phyloP scores from a whole-genome alignment of 2,113 vertebrate genomes.

The Ictidomys tridecemlineatus region DNA sequence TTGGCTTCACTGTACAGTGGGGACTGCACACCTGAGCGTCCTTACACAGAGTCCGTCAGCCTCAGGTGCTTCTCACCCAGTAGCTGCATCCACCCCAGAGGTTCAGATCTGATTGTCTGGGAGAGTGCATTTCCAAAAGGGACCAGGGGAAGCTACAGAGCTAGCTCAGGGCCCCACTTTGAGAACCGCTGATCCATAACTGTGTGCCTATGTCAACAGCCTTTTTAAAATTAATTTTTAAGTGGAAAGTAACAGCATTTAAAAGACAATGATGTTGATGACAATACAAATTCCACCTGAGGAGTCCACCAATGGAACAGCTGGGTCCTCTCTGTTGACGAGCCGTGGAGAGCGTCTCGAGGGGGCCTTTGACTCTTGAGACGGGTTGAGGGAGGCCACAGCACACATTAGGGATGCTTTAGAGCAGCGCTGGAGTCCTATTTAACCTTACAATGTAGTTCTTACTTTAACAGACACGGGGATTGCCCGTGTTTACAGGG shows the following conservation, averaged over 20 bases:
- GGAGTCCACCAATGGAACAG: not conserved
- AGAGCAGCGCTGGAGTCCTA: not conserved
- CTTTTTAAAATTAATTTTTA: not conserved
- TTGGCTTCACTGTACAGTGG: not conserved
- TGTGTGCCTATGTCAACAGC: not conserved
- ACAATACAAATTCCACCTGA: not conserved
- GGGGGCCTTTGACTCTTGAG: not conserved
- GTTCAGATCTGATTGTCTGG: not conserved
- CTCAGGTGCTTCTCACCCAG: not conserved
- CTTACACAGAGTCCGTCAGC: not conserved
- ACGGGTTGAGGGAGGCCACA: not conserved
- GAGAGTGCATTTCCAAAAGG: not conserved
- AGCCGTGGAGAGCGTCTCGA: not conserved
- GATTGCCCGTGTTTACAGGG: not conserved
- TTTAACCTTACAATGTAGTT: not conserved
- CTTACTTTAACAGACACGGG: not conserved
- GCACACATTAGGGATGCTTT: rapidly evolving
- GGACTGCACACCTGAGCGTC: not conserved
- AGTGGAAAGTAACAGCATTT: not conserved
- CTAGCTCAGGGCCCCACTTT: not conserved
- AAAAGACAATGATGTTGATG: not conserved
- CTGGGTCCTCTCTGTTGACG: too few relatives aligned
- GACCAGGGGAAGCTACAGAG: rapidly evolving
- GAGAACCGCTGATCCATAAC: not conserved
- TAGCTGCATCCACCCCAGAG: not conserved